Evolutionary conservation across 2,113 vertebrate genomes (phyloP).

Genomic region (Eptesicus fuscus): DNA sequence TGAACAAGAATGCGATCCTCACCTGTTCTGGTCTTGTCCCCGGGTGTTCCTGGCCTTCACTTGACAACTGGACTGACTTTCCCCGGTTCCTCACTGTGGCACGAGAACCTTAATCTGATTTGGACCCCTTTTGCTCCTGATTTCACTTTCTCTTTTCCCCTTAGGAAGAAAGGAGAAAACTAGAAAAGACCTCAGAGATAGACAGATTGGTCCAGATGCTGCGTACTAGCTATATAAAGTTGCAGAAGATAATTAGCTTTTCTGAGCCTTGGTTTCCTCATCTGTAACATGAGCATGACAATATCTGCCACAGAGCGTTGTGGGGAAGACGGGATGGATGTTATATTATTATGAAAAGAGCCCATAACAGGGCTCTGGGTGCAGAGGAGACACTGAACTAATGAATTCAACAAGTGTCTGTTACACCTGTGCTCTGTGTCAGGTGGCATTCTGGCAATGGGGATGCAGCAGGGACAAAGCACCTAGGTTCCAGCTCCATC

Average conservation of each 20-base stretch:
- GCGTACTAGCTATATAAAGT: background rate
- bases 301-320: background rate
- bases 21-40: background rate
- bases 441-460: background rate
- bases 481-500: background rate
- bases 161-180: background rate
- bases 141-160: background rate
- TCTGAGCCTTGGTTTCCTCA: background rate
- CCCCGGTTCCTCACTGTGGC: background rate
- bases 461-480: background rate
- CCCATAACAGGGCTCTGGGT: background rate
- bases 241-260: background rate
- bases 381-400: background rate
- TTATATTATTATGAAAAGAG: background rate
- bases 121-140: background rate
- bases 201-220: background rate
- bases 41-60: background rate
- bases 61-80: background rate
- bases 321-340: background rate
- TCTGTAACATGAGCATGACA: background rate
- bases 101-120: background rate
- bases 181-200: background rate
- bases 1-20: background rate
- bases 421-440: background rate
- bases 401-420: background rate